A percentile compares a stretch with the other conserved stretches of the same genome.
Conservation (phyloP, 2,888 invertebrate genomes). For the Microplitis deprimator region DNA sequence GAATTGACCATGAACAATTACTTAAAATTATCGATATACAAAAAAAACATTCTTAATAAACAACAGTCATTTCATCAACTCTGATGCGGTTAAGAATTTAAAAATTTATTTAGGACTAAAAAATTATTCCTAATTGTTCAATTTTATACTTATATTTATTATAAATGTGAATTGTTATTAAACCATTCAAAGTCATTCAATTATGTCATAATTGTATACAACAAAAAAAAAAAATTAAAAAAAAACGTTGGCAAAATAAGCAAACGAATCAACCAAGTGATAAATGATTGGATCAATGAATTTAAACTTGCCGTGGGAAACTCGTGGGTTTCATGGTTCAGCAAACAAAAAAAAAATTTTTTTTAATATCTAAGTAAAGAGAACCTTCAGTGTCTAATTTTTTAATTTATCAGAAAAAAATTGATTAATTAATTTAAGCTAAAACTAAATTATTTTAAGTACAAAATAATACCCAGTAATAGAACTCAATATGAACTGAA, state of each 20-base stretch:
- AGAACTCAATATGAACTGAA: too few relatives aligned
- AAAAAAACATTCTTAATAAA: slow-evolving; percentile 36
- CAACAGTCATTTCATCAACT: slow-evolving; percentile 11
- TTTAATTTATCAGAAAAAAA: background rate
- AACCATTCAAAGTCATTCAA: too few relatives aligned
- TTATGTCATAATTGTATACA: too few relatives aligned
- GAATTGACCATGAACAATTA: slow-evolving; percentile 61
- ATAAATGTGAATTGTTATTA: too few relatives aligned
- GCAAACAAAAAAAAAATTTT: background rate
- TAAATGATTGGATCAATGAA: background rate
- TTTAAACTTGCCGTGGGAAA: slow-evolving; percentile 27
- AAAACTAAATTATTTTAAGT: too few relatives aligned
- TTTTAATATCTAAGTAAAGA: background rate
- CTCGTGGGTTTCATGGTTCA: slow-evolving; percentile 16
- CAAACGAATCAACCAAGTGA: background rate
- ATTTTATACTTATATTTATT: too few relatives aligned
- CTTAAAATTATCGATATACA: slow-evolving; percentile 40
- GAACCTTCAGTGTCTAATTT: background rate
- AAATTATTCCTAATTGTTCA: too few relatives aligned
- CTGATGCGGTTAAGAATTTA: background rate
- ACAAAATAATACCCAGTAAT: too few relatives aligned
- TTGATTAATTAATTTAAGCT: too few relatives aligned
- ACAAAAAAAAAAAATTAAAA: background rate
- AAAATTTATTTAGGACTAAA: too few relatives aligned
- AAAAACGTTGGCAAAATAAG: background rate